Percentiles rank a stretch among this genome's conserved stretches.
Conservation (phyloP, 1,140 invertebrate genomes). For the Ips typographus region DNA sequence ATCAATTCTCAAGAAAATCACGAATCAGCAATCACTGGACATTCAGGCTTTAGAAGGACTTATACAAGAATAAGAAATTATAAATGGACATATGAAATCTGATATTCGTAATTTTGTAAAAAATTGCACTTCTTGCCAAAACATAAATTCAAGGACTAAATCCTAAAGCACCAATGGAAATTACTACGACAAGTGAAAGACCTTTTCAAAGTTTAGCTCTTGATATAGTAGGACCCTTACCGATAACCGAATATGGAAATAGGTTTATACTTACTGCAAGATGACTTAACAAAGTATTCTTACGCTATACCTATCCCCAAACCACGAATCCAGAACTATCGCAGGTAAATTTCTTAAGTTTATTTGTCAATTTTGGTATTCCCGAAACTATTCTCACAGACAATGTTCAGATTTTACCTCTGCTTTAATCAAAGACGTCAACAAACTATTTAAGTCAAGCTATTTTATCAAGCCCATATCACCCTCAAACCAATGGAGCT, state of each 20-base stretch:
- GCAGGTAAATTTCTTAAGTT: slow-evolving; percentile 31
- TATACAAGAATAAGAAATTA: slow-evolving; percentile 24
- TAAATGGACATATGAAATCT: slow-evolving; percentile 24
- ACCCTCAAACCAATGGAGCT: slow-evolving; percentile 49
- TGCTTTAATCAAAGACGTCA: slow-evolving; percentile 38
- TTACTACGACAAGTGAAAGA: slow-evolving; percentile 42
- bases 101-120: slow-evolving; percentile 12
- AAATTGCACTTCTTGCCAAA: slow-evolving; percentile 13
- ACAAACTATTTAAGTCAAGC: slow-evolving; percentile 45
- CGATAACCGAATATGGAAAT: slow-evolving; percentile 37
- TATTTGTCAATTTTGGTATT: slow-evolving; percentile 43
- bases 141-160: neutral
- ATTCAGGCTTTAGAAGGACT: slow-evolving; percentile 12
- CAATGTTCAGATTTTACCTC: slow-evolving; percentile 46
- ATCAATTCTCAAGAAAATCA: slow-evolving; percentile 21
- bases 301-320: slow-evolving; percentile 40
- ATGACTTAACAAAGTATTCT: slow-evolving; percentile 47
- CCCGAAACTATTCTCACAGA: slow-evolving; percentile 47
- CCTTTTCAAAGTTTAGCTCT: slow-evolving; percentile 42
- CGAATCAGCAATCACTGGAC: slow-evolving; percentile 1
- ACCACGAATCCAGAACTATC: slow-evolving; percentile 45
- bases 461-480: slow-evolving; percentile 35
- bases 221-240: slow-evolving; percentile 47
- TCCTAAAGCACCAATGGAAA: slow-evolving; percentile 46
- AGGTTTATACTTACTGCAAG: slow-evolving; percentile 47